Conservation (phyloP, 2,797 vertebrate species). For the Etheostoma nigrum region DNA sequence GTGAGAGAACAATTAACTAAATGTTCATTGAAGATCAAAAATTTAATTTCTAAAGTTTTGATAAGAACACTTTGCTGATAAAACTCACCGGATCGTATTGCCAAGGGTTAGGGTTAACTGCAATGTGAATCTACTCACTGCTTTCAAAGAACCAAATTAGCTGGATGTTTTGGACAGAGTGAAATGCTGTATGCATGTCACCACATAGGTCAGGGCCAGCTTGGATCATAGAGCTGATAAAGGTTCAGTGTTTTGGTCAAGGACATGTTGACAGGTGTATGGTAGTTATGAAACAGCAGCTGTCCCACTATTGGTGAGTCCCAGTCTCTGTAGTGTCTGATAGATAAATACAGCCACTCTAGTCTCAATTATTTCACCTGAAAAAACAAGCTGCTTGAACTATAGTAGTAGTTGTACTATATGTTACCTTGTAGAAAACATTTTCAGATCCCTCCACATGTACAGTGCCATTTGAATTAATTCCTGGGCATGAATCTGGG, state of each 20-base stretch:
- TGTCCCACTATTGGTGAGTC: slow-evolving; percentile 14
- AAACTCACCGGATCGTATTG: background rate
- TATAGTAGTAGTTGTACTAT: too few relatives aligned
- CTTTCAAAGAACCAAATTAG: background rate
- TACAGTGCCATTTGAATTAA: too few relatives aligned
- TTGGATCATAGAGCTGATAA: background rate
- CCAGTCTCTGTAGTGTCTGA: background rate
- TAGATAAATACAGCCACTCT: background rate
- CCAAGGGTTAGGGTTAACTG: background rate
- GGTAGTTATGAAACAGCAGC: slow-evolving; percentile 4
- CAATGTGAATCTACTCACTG: too few relatives aligned
- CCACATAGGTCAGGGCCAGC: slow-evolving; percentile 12
- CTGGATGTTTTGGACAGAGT: background rate
- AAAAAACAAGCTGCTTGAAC: background rate
- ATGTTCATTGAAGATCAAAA: background rate
- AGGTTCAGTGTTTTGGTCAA: slow-evolving; percentile 11
- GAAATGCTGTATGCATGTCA: slow-evolving; percentile 5
- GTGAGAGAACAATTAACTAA: background rate
- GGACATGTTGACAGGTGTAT: slow-evolving; percentile 36
- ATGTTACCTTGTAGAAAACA: too few relatives aligned
- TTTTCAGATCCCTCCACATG: too few relatives aligned
- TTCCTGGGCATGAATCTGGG: too few relatives aligned
- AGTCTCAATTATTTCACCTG: slow-evolving; percentile 4
- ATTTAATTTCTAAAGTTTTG: background rate
- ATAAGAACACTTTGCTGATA: background rate